Evolutionary conservation across 2,888 invertebrate species (phyloP).

Genomic region (Lasioglossum pauxillum): DNA sequence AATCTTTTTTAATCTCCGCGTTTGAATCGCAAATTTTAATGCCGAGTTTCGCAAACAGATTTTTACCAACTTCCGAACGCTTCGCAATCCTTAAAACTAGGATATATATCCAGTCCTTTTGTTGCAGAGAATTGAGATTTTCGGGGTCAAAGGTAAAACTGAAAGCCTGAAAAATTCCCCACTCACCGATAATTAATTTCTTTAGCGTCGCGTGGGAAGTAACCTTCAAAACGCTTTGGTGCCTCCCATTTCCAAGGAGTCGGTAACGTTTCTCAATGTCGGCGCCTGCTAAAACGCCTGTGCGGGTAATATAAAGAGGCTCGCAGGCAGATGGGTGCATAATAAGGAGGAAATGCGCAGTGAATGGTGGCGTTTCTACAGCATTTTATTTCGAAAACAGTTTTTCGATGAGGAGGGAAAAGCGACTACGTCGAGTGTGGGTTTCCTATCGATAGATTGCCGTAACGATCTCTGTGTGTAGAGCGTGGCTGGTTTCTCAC

Average conservation of each 20-base stretch:
- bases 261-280: not conserved
- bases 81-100: not conserved
- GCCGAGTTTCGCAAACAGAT: not conserved
- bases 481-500: not conserved
- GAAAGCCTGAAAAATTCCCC: not conserved
- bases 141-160: not conserved
- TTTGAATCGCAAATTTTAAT: slow-evolving; percentile 2
- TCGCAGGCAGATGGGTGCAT: not conserved
- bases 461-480: slow-evolving; percentile 4
- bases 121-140: no score
- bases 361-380: not conserved
- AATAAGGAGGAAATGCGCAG: slow-evolving; percentile 3
- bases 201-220: not conserved
- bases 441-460: not conserved
- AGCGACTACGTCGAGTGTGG: not conserved
- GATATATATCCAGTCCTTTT: not conserved
- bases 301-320: not conserved
- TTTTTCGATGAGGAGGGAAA: not conserved
- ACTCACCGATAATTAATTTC: not conserved
- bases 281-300: not conserved
- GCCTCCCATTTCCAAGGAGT: not conserved
- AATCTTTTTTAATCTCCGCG: slow-evolving; percentile 5
- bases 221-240: not conserved
- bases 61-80: not conserved
- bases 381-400: not conserved